Percentiles rank a stretch among this genome's conserved stretches.
phyloP scores from a whole-genome alignment of 1,140 invertebrate species.

The Heliconius eleuchia region DNA sequence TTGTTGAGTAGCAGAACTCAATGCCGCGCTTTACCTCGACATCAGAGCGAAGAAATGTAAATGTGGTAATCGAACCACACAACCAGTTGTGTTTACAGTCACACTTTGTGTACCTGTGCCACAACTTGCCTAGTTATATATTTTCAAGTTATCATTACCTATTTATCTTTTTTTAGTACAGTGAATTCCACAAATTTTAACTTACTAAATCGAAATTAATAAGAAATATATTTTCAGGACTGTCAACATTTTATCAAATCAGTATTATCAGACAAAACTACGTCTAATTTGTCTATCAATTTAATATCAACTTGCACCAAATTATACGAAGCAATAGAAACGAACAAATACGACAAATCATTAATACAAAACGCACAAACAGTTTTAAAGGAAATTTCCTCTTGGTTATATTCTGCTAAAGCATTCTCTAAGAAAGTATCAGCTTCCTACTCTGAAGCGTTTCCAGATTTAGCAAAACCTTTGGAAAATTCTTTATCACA shows the following conservation, averaged over 20 bases:
- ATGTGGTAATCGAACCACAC: too few relatives aligned
- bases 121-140: too few relatives aligned
- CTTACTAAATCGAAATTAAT: not conserved
- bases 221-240: slow-evolving; percentile 59
- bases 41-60: too few relatives aligned
- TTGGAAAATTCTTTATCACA: slow-evolving; percentile 83
- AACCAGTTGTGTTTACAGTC: too few relatives aligned
- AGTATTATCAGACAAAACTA: slow-evolving; percentile 58
- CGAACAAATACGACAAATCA: slow-evolving; percentile 41
- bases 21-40: too few relatives aligned
- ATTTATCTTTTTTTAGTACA: not conserved
- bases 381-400: slow-evolving; percentile 73
- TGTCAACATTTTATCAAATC: slow-evolving; percentile 75
- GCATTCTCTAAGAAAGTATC: slow-evolving; percentile 82
- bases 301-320: slow-evolving; percentile 49
- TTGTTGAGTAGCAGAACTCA: too few relatives aligned
- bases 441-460: slow-evolving; percentile 81
- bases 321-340: slow-evolving; percentile 51
- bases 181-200: not conserved
- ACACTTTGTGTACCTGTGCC: too few relatives aligned
- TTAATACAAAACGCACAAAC: slow-evolving; percentile 54
- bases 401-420: slow-evolving; percentile 82
- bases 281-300: slow-evolving; percentile 51
- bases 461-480: slow-evolving; percentile 86
- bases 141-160: too few relatives aligned